Percentiles rank a stretch among this genome's conserved stretches.
These are phyloP conservation scores for Tribolium madens DNA, from an alignment of 1,140 invertebrate species.

Conservation along the genomic window DNA sequence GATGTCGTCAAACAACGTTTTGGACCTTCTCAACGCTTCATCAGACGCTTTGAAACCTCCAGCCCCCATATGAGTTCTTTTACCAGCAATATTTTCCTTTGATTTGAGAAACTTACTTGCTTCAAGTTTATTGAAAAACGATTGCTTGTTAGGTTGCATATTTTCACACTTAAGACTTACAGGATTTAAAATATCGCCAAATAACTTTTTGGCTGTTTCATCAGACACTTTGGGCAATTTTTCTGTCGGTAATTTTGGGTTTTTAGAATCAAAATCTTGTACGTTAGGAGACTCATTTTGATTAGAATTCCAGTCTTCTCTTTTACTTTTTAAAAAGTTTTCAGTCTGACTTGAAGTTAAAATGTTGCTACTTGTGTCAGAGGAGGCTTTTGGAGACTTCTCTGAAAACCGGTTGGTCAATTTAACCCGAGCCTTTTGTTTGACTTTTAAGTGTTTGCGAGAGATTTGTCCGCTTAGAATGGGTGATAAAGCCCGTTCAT, in stretches of 20 bases:
- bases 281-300: background rate
- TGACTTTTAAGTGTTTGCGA: conserved; percentile 24
- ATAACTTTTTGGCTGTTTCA: background rate
- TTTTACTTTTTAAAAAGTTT: conserved; percentile 47
- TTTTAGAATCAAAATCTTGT: conserved; percentile 45
- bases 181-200: no score
- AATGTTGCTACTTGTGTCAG: background rate
- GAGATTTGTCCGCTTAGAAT: conserved; percentile 45
- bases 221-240: no score
- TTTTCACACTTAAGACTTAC: no score
- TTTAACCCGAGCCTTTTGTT: conserved; percentile 38
- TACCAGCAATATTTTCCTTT: no score
- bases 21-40: background rate
- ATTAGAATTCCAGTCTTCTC: conserved; percentile 36
- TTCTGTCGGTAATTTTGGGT: conserved; percentile 19
- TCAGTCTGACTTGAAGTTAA: conserved; percentile 25
- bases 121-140: no score
- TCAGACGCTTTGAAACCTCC: background rate
- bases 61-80: no score
- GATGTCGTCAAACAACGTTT: conserved; percentile 3
- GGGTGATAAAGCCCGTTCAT: conserved; percentile 48
- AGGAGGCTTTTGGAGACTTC: background rate
- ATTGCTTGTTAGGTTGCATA: no score
- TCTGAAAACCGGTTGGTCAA: conserved; percentile 36
- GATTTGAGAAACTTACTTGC: no score